These are phyloP conservation scores for Caligus rogercresseyi DNA, from an alignment of 1,140 invertebrate genomes.

Conservation along the genomic window DNA sequence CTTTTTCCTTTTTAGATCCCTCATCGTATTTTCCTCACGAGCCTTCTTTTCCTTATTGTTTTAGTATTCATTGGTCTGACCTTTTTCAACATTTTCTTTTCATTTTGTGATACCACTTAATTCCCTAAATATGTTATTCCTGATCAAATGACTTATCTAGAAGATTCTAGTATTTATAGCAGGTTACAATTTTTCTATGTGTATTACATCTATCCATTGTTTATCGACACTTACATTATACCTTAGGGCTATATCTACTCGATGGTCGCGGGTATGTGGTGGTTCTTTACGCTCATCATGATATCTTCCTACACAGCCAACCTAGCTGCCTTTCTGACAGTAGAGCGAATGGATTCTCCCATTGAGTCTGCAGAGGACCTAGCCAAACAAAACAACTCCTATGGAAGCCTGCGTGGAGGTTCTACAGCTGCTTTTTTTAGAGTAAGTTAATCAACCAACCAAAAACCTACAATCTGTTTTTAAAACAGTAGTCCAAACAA, in stretches of 20 bases:
- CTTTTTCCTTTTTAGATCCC: too few relatives aligned
- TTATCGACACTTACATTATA: too few relatives aligned
- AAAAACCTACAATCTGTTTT: not conserved
- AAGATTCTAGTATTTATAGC: too few relatives aligned
- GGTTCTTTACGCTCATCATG: constrained; percentile 44
- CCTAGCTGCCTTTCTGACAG: constrained; percentile 45
- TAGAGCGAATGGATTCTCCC: constrained; percentile 39
- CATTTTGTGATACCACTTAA: too few relatives aligned
- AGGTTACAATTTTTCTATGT: too few relatives aligned
- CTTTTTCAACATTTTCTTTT: too few relatives aligned
- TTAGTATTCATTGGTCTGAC: too few relatives aligned
- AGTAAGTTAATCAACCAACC: constrained; percentile 26
- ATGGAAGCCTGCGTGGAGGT: constrained; percentile 36
- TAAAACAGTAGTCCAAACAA: not conserved
- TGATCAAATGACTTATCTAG: too few relatives aligned
- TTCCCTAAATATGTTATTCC: too few relatives aligned
- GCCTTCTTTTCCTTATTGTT: too few relatives aligned
- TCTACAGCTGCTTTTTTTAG: constrained; percentile 36
- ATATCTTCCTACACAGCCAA: constrained; percentile 46
- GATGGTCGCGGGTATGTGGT: constrained; percentile 38
- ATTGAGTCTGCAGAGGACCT: constrained; percentile 42
- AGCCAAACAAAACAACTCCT: constrained; percentile 38
- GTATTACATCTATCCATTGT: too few relatives aligned
- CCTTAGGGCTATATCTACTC: constrained; percentile 35
- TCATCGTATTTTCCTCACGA: too few relatives aligned